Evolutionary conservation across 2,797 vertebrate genomes (phyloP).

Genomic region (Hydrophis major): DNA sequence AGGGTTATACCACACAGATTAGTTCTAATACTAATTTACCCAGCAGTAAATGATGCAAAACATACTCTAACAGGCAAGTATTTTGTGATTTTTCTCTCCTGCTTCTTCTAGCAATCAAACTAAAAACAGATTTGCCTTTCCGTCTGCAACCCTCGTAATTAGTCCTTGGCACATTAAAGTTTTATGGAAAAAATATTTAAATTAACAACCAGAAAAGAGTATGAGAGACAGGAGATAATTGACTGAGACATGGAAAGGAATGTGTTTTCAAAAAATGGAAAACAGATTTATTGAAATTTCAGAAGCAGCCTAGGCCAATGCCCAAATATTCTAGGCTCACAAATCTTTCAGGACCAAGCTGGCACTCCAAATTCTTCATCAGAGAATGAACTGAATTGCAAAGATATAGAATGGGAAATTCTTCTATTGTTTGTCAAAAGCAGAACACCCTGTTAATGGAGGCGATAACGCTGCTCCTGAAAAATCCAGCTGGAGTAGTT

Average conservation of each 20-base stretch:
- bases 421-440: background rate
- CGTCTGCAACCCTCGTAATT: constrained; percentile 16
- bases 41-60: constrained; percentile 11
- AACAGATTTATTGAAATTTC: constrained; percentile 3
- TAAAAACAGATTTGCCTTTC: constrained; percentile 1
- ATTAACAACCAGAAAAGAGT: constrained; percentile 26
- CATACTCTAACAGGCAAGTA: background rate
- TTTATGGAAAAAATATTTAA: constrained; percentile 33
- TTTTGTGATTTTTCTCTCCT: background rate
- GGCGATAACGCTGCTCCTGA: background rate
- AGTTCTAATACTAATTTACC: constrained; percentile 11
- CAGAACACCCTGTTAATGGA: background rate
- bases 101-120: constrained; percentile 15
- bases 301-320: background rate
- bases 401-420: background rate
- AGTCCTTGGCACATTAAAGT: constrained; percentile 17
- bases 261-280: background rate
- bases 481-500: background rate
- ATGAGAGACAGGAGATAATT: background rate
- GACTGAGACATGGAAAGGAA: background rate
- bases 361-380: background rate
- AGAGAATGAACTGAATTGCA: background rate
- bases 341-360: background rate
- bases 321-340: background rate
- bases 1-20: background rate